Evolutionary conservation across 2,888 invertebrate species (phyloP), one percentile per base, ranked within the genome.

Genomic region (Escarpia spicata): DNA sequence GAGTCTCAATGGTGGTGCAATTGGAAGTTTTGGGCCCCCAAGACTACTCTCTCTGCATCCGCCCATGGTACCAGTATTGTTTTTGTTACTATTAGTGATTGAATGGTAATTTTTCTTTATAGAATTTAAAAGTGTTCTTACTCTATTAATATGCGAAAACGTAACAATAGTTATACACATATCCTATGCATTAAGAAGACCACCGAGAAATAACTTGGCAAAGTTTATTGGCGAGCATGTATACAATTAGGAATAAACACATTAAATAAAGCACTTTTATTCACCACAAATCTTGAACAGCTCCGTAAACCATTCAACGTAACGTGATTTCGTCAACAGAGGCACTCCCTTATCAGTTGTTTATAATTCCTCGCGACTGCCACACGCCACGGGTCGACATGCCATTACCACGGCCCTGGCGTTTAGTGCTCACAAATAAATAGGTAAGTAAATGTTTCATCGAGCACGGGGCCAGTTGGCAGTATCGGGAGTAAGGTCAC

Each of bases 161-260:
- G 52, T 52, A 52, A 52, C 52, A 12, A 52, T 52, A 52, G 37
- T 37, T 37, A 52, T 1, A 9, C 52, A 2, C 10, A 9, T 52
- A 15, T 52, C 52, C 75, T 26, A 3, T 2, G 6, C 75, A n/a
- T 75, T 26, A 75, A 75, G 75, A 26, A 75, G 26, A 75, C 75
- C 19, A 75, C n/a, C 6, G 75, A 75, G 26, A 75, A n/a, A n/a
- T 19, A 75, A 19, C 26, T 26, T 19, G 75, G 75, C 26, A 75
- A 75, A n/a, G 75, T 75, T 75, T 75, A 75, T 75, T 75, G 75
- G n/a, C n/a, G 75, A 75, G 19, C 75, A 75, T 75, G 75, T 75
- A 75, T 75, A 75, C 75, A 75, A 75, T 19, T 75, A 75, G 26
- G 6, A 75, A 75, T 75, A 75, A 75, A 75, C 75, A 75, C 19